A percentile compares a stretch with the other conserved stretches of the same genome.
These are phyloP conservation scores for Eulemur macaco DNA, from an alignment of 2,113 vertebrate genomes.

Conservation along the genomic window DNA sequence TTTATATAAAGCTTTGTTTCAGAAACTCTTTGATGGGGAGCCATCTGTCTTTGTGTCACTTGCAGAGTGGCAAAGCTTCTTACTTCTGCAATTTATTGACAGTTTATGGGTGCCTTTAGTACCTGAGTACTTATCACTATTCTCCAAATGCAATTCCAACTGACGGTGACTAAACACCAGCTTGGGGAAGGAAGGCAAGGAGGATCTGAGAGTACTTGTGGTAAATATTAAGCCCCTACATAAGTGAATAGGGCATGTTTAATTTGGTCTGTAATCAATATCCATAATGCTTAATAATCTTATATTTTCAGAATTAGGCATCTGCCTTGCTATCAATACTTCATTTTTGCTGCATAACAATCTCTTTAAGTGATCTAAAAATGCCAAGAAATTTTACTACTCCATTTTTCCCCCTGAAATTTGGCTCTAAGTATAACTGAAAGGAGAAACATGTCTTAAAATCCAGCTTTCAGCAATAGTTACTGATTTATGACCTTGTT, in stretches of 20 bases:
- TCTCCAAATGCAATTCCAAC: conserved; percentile 86
- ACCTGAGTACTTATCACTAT: conserved; percentile 84
- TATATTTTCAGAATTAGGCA: conserved; percentile 74
- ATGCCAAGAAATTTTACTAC: conserved; percentile 61
- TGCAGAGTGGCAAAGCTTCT: conserved; percentile 81
- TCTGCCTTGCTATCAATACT: conserved; percentile 58
- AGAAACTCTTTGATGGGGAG: conserved; percentile 81
- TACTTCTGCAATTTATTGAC: conserved; percentile 87
- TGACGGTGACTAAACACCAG: conserved; percentile 83
- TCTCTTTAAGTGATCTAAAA: conserved; percentile 78
- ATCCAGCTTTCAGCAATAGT: conserved; percentile 40
- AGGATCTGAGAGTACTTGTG: conserved; percentile 73
- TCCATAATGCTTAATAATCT: conserved; percentile 68
- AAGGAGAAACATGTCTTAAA: conserved; percentile 58
- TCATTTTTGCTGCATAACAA: conserved; percentile 63
- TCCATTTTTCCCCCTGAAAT: not conserved
- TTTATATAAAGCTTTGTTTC: conserved; percentile 86
- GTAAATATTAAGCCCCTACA: conserved; percentile 75
- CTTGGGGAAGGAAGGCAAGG: conserved; percentile 78
- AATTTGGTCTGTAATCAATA: conserved; percentile 81
- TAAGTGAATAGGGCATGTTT: conserved; percentile 73
- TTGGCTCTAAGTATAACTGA: conserved; percentile 57
- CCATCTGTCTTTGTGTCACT: conserved; percentile 87
- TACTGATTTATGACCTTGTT: conserved; percentile 34
- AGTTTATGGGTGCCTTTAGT: conserved; percentile 84